These are phyloP conservation scores for Callaeas wilsoni DNA, from an alignment of 2,113 vertebrate genomes.

Conservation along the genomic window DNA sequence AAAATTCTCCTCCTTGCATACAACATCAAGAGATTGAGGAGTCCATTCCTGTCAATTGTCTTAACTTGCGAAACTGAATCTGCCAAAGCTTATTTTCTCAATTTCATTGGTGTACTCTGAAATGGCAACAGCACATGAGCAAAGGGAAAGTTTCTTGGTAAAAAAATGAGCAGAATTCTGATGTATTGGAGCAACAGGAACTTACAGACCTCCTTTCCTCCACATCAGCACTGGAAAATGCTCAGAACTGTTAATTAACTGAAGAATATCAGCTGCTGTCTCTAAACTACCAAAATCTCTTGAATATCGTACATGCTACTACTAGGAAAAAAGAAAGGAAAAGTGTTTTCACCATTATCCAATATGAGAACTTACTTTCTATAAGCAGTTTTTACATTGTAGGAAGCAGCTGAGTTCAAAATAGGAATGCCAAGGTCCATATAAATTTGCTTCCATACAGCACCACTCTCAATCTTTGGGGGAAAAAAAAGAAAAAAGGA, in stretches of 20 bases:
- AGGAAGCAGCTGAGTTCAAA: conserved; percentile 96
- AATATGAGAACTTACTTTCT: conserved; percentile 84
- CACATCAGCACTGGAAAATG: not conserved
- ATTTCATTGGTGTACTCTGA: not conserved
- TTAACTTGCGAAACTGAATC: not conserved
- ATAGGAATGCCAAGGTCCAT: conserved; percentile 98
- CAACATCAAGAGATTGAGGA: not conserved
- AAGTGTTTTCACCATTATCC: not conserved
- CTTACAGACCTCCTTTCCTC: not conserved
- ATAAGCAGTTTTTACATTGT: conserved; percentile 99
- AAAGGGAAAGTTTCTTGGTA: not conserved
- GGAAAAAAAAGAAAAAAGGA: rapidly evolving
- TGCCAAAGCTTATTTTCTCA: not conserved
- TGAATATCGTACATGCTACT: not conserved
- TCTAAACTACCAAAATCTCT: not conserved
- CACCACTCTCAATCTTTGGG: conserved; percentile 91
- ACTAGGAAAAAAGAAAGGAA: not conserved
- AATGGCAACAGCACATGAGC: not conserved
- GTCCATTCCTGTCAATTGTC: not conserved
- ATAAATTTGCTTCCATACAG: conserved; percentile 99
- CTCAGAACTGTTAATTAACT: not conserved
- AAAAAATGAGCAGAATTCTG: not conserved
- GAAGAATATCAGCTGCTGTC: not conserved
- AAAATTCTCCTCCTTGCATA: not conserved
- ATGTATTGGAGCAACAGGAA: not conserved